phyloP scores from a whole-genome alignment of 2,888 invertebrate genomes.

The Gastracanthus pulcherrimus region DNA sequence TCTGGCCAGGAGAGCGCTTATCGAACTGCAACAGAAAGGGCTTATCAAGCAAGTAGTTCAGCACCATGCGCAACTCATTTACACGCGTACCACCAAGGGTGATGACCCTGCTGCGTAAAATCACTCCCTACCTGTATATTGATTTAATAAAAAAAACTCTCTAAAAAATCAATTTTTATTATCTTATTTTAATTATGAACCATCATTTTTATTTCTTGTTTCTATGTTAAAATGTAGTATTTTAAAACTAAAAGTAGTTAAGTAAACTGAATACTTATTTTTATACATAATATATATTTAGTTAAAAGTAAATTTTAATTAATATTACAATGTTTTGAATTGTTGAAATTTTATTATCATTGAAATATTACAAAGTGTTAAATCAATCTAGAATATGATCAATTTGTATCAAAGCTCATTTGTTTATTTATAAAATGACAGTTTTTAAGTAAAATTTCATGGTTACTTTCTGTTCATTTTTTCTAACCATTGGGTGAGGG shows the following conservation, averaged over 20 bases:
- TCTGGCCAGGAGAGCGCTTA: slow-evolving; percentile 94
- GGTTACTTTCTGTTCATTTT: slow-evolving; percentile 40
- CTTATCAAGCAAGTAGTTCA: slow-evolving; percentile 97
- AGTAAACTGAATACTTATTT: neutral
- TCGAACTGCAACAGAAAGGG: slow-evolving; percentile 96
- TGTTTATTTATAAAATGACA: slow-evolving; percentile 56
- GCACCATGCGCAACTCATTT: slow-evolving; percentile 97
- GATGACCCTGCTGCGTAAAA: slow-evolving; percentile 89
- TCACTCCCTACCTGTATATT: slow-evolving; percentile 65
- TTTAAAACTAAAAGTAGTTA: neutral
- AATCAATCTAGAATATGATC: too few species aligned
- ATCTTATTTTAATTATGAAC: slow-evolving; percentile 4
- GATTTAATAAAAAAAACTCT: slow-evolving; percentile 69
- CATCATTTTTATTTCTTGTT: slow-evolving; percentile 22
- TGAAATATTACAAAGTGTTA: too few species aligned
- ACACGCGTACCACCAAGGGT: slow-evolving; percentile 97
- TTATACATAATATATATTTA: neutral
- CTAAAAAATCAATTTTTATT: slow-evolving; percentile 20
- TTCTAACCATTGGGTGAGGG: slow-evolving; percentile 52
- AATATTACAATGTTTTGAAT: too few species aligned
- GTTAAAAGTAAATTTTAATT: neutral
- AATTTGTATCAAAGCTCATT: slow-evolving; percentile 15
- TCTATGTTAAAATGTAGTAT: neutral
- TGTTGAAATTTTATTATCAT: too few species aligned
- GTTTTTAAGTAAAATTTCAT: slow-evolving; percentile 46